Conservation (phyloP, 2,797 vertebrate species). For the Steatocranus sp. region DNA sequence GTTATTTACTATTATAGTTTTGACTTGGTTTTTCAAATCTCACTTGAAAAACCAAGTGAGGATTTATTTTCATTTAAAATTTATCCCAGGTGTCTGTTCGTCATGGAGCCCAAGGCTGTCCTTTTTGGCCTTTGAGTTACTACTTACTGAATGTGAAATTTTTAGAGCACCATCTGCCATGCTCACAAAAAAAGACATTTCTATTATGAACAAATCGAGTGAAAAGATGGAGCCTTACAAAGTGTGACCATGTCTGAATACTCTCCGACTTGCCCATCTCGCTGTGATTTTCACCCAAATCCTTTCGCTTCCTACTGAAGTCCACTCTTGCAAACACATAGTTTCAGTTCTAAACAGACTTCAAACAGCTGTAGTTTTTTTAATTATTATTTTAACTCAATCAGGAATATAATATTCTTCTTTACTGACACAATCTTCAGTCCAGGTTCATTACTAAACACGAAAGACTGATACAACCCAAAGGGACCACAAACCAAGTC, state of each 20-base stretch:
- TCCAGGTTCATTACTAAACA: not conserved
- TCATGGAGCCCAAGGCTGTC: not conserved
- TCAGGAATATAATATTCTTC: no score
- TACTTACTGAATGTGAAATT: not conserved
- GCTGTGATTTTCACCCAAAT: fast-evolving
- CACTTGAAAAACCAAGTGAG: not conserved
- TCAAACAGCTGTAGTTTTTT: no score
- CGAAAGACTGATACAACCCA: not conserved
- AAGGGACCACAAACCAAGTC: not conserved
- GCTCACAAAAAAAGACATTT: not conserved
- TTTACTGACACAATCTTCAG: no score
- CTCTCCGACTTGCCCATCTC: not conserved
- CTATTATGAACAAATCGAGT: not conserved
- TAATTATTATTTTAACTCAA: no score
- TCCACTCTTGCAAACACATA: not conserved
- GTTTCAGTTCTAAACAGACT: not conserved
- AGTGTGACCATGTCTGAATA: not conserved
- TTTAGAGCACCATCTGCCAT: not conserved
- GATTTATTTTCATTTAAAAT: not conserved
- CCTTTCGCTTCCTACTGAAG: fast-evolving
- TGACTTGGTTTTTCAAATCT: not conserved
- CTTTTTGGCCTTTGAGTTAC: not conserved
- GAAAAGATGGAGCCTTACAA: not conserved
- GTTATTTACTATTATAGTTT: not conserved
- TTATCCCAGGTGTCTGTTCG: not conserved